Conservation (phyloP, 2,113 vertebrate species). For the Pterophyllum scalare region DNA sequence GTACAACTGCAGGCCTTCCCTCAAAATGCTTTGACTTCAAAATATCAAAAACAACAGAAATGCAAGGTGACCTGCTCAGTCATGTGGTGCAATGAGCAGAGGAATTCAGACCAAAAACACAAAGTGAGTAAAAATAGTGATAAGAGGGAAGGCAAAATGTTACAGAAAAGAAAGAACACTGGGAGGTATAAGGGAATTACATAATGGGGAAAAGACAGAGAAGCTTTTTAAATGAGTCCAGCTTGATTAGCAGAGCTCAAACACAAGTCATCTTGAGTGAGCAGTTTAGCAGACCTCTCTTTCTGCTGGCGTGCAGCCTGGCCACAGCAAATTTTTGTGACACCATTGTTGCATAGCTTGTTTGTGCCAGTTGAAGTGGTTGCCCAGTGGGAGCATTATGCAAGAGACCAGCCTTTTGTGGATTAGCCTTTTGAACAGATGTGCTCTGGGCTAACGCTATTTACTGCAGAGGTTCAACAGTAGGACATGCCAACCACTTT, state of each 20-base stretch:
- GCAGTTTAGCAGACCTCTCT: slow-evolving; percentile 22
- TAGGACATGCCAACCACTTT: slow-evolving; percentile 26
- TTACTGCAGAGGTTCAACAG: slow-evolving; percentile 53
- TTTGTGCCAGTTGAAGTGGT: slow-evolving; percentile 49
- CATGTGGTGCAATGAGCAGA: slow-evolving; percentile 1
- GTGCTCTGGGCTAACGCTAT: slow-evolving; percentile 51
- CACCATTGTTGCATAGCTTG: slow-evolving; percentile 29
- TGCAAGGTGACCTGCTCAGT: slow-evolving; percentile 24
- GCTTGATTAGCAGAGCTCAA: slow-evolving; percentile 14
- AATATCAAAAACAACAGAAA: slow-evolving; percentile 1
- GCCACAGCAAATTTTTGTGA: neutral
- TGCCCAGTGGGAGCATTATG: slow-evolving; percentile 40
- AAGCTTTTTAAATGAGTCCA: slow-evolving; percentile 37
- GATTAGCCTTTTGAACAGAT: slow-evolving; percentile 62
- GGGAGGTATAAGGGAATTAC: neutral
- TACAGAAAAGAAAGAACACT: neutral
- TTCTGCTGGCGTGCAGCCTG: slow-evolving; percentile 10
- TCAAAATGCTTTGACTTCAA: slow-evolving; percentile 13
- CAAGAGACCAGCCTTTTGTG: slow-evolving; percentile 49
- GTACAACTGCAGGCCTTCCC: neutral
- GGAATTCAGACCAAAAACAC: neutral
- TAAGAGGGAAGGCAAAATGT: neutral
- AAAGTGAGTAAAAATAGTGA: neutral
- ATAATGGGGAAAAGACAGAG: slow-evolving; percentile 15
- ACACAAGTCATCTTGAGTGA: neutral